These are phyloP conservation scores for Dromas ardeola DNA, from an alignment of 2,113 vertebrate genomes.

Conservation along the genomic window DNA sequence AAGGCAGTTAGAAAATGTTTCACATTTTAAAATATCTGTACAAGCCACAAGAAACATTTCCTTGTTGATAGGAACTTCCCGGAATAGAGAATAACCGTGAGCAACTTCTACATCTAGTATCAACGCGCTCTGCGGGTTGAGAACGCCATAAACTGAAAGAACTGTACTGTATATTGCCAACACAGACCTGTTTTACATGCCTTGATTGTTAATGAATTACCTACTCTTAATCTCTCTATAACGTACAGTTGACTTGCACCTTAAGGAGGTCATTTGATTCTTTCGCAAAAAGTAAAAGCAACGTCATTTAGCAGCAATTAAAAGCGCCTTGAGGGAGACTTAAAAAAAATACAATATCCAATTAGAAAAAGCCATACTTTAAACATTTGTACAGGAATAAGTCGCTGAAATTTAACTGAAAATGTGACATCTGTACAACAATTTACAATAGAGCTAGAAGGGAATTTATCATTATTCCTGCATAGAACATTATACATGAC, in stretches of 20 bases:
- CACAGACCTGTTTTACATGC: slow-evolving; percentile 71
- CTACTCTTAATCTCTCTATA: slow-evolving; percentile 68
- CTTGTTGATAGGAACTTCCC: slow-evolving; percentile 75
- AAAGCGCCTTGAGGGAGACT: slow-evolving; percentile 85
- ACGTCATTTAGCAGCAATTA: slow-evolving; percentile 91
- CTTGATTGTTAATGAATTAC: slow-evolving; percentile 74
- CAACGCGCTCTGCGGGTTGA: slow-evolving; percentile 59
- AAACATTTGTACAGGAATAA: slow-evolving; percentile 92
- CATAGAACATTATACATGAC: slow-evolving; percentile 91
- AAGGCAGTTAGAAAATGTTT: slow-evolving; percentile 81
- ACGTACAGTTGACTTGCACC: slow-evolving; percentile 88
- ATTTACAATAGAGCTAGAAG: slow-evolving; percentile 91
- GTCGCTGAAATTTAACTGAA: slow-evolving; percentile 90
- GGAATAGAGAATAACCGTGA: slow-evolving; percentile 74
- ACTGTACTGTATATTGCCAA: slow-evolving; percentile 68
- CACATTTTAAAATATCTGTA: slow-evolving; percentile 83
- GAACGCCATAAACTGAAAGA: slow-evolving; percentile 68
- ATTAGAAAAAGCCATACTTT: slow-evolving; percentile 86
- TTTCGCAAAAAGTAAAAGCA: slow-evolving; percentile 88
- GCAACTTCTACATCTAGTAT: slow-evolving; percentile 73
- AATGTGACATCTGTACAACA: slow-evolving; percentile 93
- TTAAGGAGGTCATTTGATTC: slow-evolving; percentile 88
- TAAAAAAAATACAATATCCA: slow-evolving; percentile 90
- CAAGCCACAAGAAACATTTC: slow-evolving; percentile 79
- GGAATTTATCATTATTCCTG: slow-evolving; percentile 94